Base-by-base conservation (phyloP, 2,888 invertebrate species). In the Exocentrus adspersus region DNA sequence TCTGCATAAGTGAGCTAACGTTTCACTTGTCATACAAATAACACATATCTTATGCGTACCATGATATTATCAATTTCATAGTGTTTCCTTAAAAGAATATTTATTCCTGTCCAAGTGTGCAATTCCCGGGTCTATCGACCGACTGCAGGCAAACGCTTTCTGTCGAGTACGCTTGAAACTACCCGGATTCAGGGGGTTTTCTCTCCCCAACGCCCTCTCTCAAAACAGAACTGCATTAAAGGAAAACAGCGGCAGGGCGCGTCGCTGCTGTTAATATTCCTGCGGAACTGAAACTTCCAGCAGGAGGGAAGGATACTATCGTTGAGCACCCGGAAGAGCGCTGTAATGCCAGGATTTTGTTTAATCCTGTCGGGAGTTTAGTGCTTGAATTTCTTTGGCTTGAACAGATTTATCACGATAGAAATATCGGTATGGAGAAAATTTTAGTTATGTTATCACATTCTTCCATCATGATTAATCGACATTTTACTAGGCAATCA, bases 131-230 rank as follows among this genome's bases (percentile, higher is more conserved):
- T 32, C 10, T 32, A 32, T 37, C 5, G 37, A 37, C 37, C 37
- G 37, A 3, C 10, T 54, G 54, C n/a, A 54, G 10, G 14, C 42
- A 42, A 21, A 54, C 54, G 54, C 54, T 43, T 54, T 54, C 54
- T 54, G 28, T 54, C 43, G 54, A 19, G 2, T 45, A 17, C 7
- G 24, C 16, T 19, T 43, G 42, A 43, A 54, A 54, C 54, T 28
- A 43, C 43, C 42, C 54, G 6, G 2, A 10, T 21, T n/a, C 21
- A 43, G 20, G 14, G 2, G n/a, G 10, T 43, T 43, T 16, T 43
- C 28, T 24, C 17, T 24, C 43, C 4, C 7, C 6, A 54, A n/a
- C 54, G 54, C 54, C 54, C 43, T 54, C 54, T 54, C 14, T 54
- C 17, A 43, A 43, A 28, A 54, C 28, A 24, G 28, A 10, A 28